These are phyloP conservation scores for Clarias pachynema DNA, from an alignment of 2,797 vertebrate species.

Conservation along the genomic window DNA sequence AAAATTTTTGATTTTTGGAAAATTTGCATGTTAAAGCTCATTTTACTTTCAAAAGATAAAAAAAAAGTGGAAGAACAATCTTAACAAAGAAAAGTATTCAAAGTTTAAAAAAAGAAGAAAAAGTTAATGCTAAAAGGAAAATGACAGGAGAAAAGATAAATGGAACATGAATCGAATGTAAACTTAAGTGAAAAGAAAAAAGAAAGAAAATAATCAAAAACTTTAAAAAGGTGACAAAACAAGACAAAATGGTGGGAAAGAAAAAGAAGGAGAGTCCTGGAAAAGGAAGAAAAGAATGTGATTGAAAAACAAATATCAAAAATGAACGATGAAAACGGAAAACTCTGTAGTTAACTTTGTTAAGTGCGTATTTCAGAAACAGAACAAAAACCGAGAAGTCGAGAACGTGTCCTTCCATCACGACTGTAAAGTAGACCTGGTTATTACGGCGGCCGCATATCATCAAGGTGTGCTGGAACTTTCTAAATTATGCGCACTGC, in stretches of 20 bases:
- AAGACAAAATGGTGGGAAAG: not conserved
- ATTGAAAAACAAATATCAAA: not conserved
- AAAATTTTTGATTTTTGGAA: too few relatives aligned
- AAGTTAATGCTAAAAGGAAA: not conserved
- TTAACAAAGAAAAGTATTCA: not conserved
- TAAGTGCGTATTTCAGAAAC: not conserved
- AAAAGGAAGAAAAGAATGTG: not conserved
- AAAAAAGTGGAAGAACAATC: not conserved
- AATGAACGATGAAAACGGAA: not conserved
- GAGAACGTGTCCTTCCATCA: constrained; percentile 10
- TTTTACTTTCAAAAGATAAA: not conserved
- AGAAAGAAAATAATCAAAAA: not conserved
- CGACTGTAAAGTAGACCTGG: constrained; percentile 37
- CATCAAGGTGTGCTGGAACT: constrained; percentile 52
- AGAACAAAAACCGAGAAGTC: not conserved
- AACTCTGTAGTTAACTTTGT: not conserved
- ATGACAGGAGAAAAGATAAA: not conserved
- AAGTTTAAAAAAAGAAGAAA: not conserved
- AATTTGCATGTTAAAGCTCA: not conserved
- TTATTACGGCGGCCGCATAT: constrained; percentile 43
- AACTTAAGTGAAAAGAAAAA: not conserved
- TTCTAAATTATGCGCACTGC: constrained; percentile 62
- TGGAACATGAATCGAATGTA: not conserved
- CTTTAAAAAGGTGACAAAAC: not conserved
- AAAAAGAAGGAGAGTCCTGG: not conserved